phyloP scores from a whole-genome alignment of 1,140 invertebrate species.

The Drosophila yakuba region DNA sequence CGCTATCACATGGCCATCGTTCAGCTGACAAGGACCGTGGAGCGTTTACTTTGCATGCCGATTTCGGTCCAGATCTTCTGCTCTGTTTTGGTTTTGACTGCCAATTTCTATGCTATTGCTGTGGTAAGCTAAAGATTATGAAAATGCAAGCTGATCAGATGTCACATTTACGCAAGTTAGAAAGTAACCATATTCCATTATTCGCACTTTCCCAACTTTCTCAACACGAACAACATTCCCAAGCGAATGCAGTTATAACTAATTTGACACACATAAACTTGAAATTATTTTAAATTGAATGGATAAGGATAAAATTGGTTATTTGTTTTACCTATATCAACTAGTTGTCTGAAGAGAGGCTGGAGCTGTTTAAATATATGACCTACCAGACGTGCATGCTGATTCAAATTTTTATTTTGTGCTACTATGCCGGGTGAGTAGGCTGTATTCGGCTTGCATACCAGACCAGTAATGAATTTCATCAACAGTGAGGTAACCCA shows the following conservation, averaged over 20 bases:
- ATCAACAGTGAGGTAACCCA: constrained; percentile 58
- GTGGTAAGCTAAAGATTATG: constrained; percentile 33
- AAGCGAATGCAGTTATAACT: no score
- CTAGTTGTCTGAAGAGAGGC: constrained; percentile 58
- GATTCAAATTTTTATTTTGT: constrained; percentile 70
- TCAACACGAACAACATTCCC: no score
- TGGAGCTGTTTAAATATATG: constrained; percentile 49
- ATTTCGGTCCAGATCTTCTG: constrained; percentile 72
- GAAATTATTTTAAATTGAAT: no score
- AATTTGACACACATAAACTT: no score
- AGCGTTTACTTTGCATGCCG: constrained; percentile 58
- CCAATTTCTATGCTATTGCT: constrained; percentile 78
- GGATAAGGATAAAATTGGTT: no score
- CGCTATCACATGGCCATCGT: constrained; percentile 44
- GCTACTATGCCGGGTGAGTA: constrained; percentile 70
- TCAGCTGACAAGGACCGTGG: constrained; percentile 41
- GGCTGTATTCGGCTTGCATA: neutral
- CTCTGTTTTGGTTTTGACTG: constrained; percentile 69
- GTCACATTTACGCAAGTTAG: no score
- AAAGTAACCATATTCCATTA: no score
- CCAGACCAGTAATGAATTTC: no score
- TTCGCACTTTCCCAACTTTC: no score
- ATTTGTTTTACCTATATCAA: neutral
- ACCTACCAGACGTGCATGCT: constrained; percentile 72
- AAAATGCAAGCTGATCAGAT: no score